Evolutionary conservation across 2,888 invertebrate species (phyloP), one percentile per base, ranked within the genome.

Genomic region (Ectobius pallidus): DNA sequence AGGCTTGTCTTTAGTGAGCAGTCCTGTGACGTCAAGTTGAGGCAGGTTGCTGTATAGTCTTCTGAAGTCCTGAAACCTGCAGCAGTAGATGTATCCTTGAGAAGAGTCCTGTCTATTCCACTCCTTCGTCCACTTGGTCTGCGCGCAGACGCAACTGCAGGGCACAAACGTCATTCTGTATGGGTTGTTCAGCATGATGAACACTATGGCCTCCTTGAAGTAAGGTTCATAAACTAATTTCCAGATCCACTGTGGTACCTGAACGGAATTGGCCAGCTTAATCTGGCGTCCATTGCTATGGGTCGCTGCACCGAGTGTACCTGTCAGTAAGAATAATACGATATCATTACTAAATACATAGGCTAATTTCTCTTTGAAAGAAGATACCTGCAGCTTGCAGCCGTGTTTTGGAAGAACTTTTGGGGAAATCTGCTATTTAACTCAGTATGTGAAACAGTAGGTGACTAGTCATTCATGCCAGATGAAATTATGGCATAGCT

Each of bases 1-100:
- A 14, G 52, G 25, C 20, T 25, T 20, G 25, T 52, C 22, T 22
- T 52, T 52, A 16, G 63, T 71, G 1, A 82, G 77, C 20, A 87
- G 81, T 11, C 83, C 86, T 49, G 80, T 81, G 2, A 86, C 85
- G 32, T 81, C 80, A 65, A 90, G 84, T 2, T 80, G 76, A 0
- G 90, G 90, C 18, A 90, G 80, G 75, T 85, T 85, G 0, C 84
- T 83, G 6, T 90, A 82, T 1, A 81, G 81, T 75, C 83, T 83
- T 55, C 86, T 84, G 77, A 90, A 86, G 75, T 88, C 88, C 20
- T 85, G 81, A 22, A 90, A 82, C 1, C 83, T 82, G 79, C 90
- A 91, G 78, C 89, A 89, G 81, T 90, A 90, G 67, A 87, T 87
- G 80, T 87, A 87, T 0, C 90, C 90, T 20, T 83, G 79, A 73